Percentiles rank a stretch among this genome's conserved stretches.
phyloP scores from a whole-genome alignment of 2,888 invertebrate genomes.

The Branchipolynoe longqiensis region DNA sequence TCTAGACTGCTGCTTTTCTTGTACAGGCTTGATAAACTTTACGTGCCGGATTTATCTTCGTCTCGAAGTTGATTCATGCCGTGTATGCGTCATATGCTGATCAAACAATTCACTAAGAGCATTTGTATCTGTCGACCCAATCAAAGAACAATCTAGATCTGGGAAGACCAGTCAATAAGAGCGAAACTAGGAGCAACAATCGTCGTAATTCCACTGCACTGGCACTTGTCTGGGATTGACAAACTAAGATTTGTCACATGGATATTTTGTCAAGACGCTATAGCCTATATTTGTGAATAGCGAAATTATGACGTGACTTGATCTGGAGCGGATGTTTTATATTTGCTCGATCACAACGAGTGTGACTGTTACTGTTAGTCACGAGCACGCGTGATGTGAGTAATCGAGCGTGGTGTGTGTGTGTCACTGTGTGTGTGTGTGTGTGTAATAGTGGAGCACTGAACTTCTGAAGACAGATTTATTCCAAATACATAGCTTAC shows the following conservation, averaged over 20 bases:
- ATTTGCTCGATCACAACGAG: background rate
- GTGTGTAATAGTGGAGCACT: no score
- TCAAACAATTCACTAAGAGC: background rate
- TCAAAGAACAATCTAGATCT: background rate
- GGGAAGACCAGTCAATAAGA: background rate
- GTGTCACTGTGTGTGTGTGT: no score
- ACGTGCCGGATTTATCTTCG: no score
- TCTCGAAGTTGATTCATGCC: background rate
- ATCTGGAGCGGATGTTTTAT: background rate
- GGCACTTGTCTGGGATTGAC: no score
- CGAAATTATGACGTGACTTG: background rate
- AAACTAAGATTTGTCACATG: background rate
- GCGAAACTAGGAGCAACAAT: background rate
- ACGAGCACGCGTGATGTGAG: background rate
- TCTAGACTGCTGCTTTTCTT: background rate
- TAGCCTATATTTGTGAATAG: no score
- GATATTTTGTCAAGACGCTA: no score
- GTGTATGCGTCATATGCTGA: conserved; percentile 1
- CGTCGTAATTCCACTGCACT: no score
- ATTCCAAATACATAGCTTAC: no score
- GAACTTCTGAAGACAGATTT: no score
- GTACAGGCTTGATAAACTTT: no score
- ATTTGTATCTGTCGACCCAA: background rate
- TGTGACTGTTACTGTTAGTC: conserved; percentile 15
- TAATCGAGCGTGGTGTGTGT: no score